These are phyloP conservation scores for Vanessa cardui DNA, from an alignment of 2,888 invertebrate genomes.

Conservation along the genomic window DNA sequence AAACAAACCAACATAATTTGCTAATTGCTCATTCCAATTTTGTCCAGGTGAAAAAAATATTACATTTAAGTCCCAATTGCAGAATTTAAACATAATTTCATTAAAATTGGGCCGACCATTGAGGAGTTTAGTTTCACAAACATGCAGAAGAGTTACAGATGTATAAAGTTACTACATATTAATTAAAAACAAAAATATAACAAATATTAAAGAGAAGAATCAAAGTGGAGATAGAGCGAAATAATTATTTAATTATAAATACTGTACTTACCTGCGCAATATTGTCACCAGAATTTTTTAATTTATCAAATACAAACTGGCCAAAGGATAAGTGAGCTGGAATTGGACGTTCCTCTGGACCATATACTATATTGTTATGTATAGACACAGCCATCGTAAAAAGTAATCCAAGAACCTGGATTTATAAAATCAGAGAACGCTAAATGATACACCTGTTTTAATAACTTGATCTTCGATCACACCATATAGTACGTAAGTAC, in stretches of 20 bases:
- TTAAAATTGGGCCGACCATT: too few relatives aligned
- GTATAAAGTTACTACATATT: too few relatives aligned
- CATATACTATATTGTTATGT: slow-evolving; percentile 68
- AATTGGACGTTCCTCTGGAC: slow-evolving; percentile 69
- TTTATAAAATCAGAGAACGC: not conserved
- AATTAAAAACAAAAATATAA: too few relatives aligned
- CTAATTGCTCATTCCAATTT: too few relatives aligned
- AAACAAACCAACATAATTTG: not conserved
- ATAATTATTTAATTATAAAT: not conserved
- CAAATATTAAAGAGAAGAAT: not conserved
- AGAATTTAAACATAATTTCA: too few relatives aligned
- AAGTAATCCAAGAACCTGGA: not conserved
- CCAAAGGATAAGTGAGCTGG: slow-evolving; percentile 79
- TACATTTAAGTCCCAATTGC: too few relatives aligned
- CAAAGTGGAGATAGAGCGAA: not conserved
- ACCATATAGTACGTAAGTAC: not conserved
- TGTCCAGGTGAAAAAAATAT: too few relatives aligned
- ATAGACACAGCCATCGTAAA: slow-evolving; percentile 54
- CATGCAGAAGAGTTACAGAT: too few relatives aligned
- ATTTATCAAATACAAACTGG: slow-evolving; percentile 78
- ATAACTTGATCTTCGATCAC: not conserved
- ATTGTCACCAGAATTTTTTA: slow-evolving; percentile 76
- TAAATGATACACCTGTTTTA: too few relatives aligned
- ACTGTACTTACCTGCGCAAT: slow-evolving; percentile 71
- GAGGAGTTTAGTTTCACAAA: too few relatives aligned